Percentiles rank a stretch among this genome's conserved stretches.
phyloP scores from a whole-genome alignment of 2,888 invertebrate species.

The Dryocosmus kuriphilus region DNA sequence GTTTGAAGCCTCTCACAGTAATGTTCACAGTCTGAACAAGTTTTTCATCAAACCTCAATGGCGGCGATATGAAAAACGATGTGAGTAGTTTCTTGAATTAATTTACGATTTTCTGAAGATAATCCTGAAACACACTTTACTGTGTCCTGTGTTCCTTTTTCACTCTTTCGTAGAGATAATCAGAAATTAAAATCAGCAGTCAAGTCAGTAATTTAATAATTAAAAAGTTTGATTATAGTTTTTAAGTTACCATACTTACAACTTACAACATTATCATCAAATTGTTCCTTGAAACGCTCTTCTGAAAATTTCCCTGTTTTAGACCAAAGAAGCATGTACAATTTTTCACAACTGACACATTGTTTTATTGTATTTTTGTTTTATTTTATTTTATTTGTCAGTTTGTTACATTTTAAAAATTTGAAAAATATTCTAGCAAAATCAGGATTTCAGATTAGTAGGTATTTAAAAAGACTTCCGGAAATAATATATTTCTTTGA shows the following conservation, averaged over 20 bases:
- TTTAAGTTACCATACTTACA: conserved; percentile 69
- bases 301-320: conserved; percentile 73
- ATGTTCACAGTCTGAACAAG: conserved; percentile 83
- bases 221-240: too few relatives aligned
- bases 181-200: conserved; percentile 47
- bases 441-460: too few relatives aligned
- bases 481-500: not conserved
- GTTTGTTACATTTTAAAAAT: too few relatives aligned
- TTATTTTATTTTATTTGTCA: too few relatives aligned
- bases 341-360: too few relatives aligned
- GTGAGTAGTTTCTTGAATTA: conserved; percentile 79
- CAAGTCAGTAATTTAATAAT: too few relatives aligned
- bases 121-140: conserved; percentile 79
- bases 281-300: conserved; percentile 71
- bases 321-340: conserved; percentile 72
- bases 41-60: conserved; percentile 86
- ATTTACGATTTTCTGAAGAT: conserved; percentile 77
- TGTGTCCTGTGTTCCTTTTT: conserved; percentile 78
- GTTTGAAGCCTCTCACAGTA: conserved; percentile 84
- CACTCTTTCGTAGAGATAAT: conserved; percentile 79
- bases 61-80: conserved; percentile 88
- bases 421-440: too few relatives aligned
- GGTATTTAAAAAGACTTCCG: too few relatives aligned
- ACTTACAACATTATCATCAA: conserved; percentile 69
- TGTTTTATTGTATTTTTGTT: too few relatives aligned